These are phyloP conservation scores for Drosophila falleni DNA, from an alignment of 2,888 invertebrate species.

Conservation along the genomic window DNA sequence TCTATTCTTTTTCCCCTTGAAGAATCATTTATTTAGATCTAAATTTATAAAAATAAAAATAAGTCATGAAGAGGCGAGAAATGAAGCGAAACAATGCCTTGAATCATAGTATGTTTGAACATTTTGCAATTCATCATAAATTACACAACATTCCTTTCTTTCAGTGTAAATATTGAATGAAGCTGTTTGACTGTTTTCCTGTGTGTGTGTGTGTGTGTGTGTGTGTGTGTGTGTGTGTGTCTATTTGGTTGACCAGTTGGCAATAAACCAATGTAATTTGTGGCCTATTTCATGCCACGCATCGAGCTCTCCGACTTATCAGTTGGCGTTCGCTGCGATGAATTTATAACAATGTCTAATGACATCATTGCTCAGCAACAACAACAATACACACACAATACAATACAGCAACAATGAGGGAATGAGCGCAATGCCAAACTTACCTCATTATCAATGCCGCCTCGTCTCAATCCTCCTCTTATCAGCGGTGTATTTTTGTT, in stretches of 20 bases:
- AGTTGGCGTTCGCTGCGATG: constrained; percentile 20
- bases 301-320: constrained; percentile 26
- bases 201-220: constrained; percentile 6
- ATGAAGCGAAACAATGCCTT: constrained; percentile 5
- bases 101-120: constrained; percentile 1
- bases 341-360: constrained; percentile 61
- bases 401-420: neutral
- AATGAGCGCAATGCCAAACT: constrained; percentile 74
- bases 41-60: neutral
- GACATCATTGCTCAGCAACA: constrained; percentile 59
- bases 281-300: constrained; percentile 44
- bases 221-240: constrained; percentile 17
- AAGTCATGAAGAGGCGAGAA: neutral
- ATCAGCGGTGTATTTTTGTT: constrained; percentile 61
- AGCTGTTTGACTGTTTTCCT: neutral
- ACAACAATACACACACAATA: neutral
- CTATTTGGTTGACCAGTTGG: constrained; percentile 41
- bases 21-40: neutral
- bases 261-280: constrained; percentile 50
- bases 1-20: no score
- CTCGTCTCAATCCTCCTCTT: constrained; percentile 33
- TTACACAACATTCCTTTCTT: constrained; percentile 5
- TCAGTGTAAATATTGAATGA: constrained; percentile 36
- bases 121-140: constrained; percentile 10
- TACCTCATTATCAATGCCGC: constrained; percentile 77